A percentile compares a stretch with the other conserved stretches of the same genome.
phyloP scores from a whole-genome alignment of 2,888 invertebrate genomes.

The Caradrina kadenii region DNA sequence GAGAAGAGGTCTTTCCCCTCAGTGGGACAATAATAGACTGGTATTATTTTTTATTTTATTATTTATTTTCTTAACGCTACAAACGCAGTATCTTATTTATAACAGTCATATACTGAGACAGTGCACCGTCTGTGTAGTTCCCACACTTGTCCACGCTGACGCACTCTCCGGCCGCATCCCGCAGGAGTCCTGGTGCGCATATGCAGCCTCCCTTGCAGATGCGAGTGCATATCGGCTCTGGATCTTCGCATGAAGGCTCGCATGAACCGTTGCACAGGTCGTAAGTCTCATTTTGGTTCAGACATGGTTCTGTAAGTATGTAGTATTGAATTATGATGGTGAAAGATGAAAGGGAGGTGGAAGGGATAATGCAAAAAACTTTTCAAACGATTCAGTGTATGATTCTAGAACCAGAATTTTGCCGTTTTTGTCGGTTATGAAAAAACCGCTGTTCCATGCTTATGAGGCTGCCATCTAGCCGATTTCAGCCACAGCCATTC shows the following conservation, averaged over 20 bases:
- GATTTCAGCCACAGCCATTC: too few relatives aligned
- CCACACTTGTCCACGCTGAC: constrained; percentile 80
- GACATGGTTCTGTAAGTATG: constrained; percentile 77
- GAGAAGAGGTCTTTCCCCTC: too few relatives aligned
- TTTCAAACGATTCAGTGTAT: too few relatives aligned
- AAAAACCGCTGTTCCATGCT: too few relatives aligned
- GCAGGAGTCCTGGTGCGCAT: constrained; percentile 79
- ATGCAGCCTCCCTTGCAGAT: constrained; percentile 82
- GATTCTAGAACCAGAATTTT: too few relatives aligned
- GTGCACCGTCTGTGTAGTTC: constrained; percentile 74
- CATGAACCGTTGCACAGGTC: constrained; percentile 81
- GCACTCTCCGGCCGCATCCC: constrained; percentile 77
- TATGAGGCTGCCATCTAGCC: too few relatives aligned
- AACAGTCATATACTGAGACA: constrained; percentile 78
- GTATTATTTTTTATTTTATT: too few relatives aligned
- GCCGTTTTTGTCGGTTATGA: too few relatives aligned
- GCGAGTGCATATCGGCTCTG: constrained; percentile 82
- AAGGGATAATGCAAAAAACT: too few relatives aligned
- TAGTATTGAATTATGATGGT: neutral
- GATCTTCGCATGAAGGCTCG: constrained; percentile 81
- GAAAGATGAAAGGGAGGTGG: too few relatives aligned
- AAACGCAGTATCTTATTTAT: constrained; percentile 80
- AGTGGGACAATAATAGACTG: too few relatives aligned
- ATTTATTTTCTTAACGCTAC: constrained; percentile 24
- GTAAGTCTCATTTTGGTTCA: constrained; percentile 81